Conservation (phyloP, 2,888 invertebrate species). For the Branchellion lobata region DNA sequence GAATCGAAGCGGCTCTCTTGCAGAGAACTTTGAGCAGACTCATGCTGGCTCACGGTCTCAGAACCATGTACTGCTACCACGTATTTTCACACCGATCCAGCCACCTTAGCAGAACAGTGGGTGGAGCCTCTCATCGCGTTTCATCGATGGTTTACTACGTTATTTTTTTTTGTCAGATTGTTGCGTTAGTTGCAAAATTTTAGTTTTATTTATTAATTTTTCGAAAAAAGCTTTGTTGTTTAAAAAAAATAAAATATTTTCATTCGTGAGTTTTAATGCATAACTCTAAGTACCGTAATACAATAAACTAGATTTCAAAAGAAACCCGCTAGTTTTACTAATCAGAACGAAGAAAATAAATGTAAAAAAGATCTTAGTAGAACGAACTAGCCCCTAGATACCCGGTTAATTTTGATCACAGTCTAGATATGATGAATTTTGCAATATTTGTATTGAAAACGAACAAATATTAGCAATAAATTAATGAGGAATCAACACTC, state of each 20-base stretch:
- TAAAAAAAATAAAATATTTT: too few species aligned
- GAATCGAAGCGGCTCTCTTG: constrained; percentile 30
- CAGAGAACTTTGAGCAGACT: constrained; percentile 25
- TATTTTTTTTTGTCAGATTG: too few species aligned
- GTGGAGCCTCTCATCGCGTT: background rate
- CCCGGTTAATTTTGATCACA: constrained; percentile 14
- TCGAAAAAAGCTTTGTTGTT: too few species aligned
- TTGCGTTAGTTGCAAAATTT: too few species aligned
- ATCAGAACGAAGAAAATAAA: too few species aligned
- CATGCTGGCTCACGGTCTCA: constrained; percentile 12
- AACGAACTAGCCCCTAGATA: background rate
- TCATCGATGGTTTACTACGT: background rate
- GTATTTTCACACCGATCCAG: constrained; percentile 32
- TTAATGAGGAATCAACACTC: background rate
- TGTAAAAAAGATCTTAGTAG: too few species aligned
- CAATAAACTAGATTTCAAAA: too few species aligned
- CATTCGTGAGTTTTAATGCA: too few species aligned
- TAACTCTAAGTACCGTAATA: too few species aligned
- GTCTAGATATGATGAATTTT: constrained; percentile 13
- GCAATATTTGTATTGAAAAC: background rate
- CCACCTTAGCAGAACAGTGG: background rate
- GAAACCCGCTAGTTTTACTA: too few species aligned
- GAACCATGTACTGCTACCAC: constrained; percentile 20
- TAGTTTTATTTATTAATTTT: too few species aligned
- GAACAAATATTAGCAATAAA: background rate